These are phyloP conservation scores for Sebastes flavidus DNA, from an alignment of 2,797 vertebrate genomes.

Conservation along the genomic window DNA sequence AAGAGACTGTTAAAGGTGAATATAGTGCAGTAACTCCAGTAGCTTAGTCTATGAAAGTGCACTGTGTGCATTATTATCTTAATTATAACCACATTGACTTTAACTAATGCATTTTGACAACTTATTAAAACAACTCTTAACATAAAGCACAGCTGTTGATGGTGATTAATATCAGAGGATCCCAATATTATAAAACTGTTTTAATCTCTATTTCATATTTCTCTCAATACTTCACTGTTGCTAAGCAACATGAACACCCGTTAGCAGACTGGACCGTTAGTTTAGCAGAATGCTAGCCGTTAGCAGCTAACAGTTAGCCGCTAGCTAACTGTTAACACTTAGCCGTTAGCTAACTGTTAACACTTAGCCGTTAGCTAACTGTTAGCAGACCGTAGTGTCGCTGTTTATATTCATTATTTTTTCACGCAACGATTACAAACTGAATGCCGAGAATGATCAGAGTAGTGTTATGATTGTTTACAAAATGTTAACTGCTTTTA, in stretches of 20 bases:
- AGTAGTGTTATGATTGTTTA: background rate
- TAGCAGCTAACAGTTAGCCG: background rate
- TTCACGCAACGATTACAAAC: background rate
- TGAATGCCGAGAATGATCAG: background rate
- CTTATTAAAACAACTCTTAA: background rate
- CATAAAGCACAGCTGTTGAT: background rate
- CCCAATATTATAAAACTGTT: no score
- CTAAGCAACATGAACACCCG: background rate
- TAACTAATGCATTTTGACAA: background rate
- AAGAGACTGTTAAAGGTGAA: no score
- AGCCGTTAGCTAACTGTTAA: no score
- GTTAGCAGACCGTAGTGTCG: rapidly evolving
- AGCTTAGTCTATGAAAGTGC: no score
- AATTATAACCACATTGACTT: background rate
- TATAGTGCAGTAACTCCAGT: no score
- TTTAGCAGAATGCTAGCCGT: background rate
- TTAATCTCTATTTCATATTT: background rate
- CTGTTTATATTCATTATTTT: background rate
- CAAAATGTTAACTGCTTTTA: background rate
- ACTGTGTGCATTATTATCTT: no score
- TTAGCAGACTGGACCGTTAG: background rate
- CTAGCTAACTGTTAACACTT: no score
- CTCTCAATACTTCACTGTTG: background rate
- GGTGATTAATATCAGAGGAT: background rate
- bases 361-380: no score